Percentiles rank a stretch among this genome's conserved stretches.
Evolutionary conservation across 2,113 vertebrate species (phyloP).

Genomic region (Tetraodon nigroviridis): DNA sequence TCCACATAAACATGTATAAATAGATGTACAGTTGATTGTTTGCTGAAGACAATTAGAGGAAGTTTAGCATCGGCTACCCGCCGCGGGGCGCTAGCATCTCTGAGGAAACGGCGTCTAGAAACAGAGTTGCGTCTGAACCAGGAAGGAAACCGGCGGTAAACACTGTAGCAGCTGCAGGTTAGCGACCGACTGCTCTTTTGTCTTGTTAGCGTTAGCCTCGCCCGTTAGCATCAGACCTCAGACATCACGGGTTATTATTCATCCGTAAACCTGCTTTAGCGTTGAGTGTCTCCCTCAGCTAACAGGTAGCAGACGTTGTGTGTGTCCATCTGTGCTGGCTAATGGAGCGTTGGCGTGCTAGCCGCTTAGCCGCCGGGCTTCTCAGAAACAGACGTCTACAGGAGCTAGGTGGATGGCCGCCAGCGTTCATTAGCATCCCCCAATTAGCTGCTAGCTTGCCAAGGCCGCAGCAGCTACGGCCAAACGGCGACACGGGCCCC

Average conservation of each 20-base stretch:
- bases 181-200: not conserved
- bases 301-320: conserved; percentile 22
- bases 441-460: conserved; percentile 58
- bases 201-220: no score
- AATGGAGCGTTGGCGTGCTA: conserved; percentile 12
- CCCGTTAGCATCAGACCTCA: no score
- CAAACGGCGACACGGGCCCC: conserved; percentile 48
- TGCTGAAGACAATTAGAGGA: conserved; percentile 54
- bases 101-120: conserved; percentile 19
- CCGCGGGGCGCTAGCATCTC: not conserved
- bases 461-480: conserved; percentile 36
- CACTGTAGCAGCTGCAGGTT: not conserved
- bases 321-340: conserved; percentile 16
- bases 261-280: no score
- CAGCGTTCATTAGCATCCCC: conserved; percentile 67
- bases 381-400: conserved; percentile 54
- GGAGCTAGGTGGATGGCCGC: conserved; percentile 49
- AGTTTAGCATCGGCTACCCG: conserved; percentile 30
- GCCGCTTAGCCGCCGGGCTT: conserved; percentile 49
- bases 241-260: no score
- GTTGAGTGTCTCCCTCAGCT: not conserved
- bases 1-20: not conserved
- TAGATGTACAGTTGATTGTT: conserved; percentile 39
- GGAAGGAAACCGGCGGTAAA: conserved; percentile 16
- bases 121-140: conserved; percentile 15